Evolutionary conservation across 2,797 vertebrate species (phyloP).

Genomic region (Pristis pectinata): DNA sequence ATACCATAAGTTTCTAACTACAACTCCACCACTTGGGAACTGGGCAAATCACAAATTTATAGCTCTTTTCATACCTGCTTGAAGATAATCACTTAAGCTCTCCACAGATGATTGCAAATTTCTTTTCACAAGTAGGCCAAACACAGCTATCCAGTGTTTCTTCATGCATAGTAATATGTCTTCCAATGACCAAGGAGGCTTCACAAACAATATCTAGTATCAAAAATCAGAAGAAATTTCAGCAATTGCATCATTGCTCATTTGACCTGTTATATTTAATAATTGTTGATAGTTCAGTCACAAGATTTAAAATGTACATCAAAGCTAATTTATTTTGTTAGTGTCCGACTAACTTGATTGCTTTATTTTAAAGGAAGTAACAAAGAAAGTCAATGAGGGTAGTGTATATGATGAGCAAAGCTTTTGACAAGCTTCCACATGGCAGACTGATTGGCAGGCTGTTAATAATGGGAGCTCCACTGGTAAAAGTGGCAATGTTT

Average conservation of each 20-base stretch:
- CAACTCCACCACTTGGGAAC: neutral
- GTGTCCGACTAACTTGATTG: too few relatives aligned
- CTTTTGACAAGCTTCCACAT: too few relatives aligned
- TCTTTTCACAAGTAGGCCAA: slow-evolving; percentile 71
- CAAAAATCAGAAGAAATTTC: slow-evolving; percentile 13
- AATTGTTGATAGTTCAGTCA: neutral
- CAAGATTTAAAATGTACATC: neutral
- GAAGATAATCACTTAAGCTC: slow-evolving; percentile 63
- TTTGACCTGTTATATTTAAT: neutral
- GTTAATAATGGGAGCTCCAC: too few relatives aligned
- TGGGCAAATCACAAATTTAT: neutral
- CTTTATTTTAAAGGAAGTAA: too few relatives aligned
- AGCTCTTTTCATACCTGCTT: slow-evolving; percentile 59
- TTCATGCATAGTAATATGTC: slow-evolving; percentile 74
- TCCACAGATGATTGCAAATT: slow-evolving; percentile 59
- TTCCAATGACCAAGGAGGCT: slow-evolving; percentile 80
- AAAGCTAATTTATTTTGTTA: neutral
- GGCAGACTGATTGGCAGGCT: too few relatives aligned
- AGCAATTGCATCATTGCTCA: neutral
- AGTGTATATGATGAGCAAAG: too few relatives aligned
- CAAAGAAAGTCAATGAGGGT: too few relatives aligned
- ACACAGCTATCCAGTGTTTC: slow-evolving; percentile 90
- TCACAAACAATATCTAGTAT: slow-evolving; percentile 71
- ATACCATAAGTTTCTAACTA: neutral
- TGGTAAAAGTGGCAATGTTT: too few relatives aligned